A percentile compares a stretch with the other conserved stretches of the same genome.
phyloP scores from a whole-genome alignment of 2,888 invertebrate species.

The Byasa hedistus region DNA sequence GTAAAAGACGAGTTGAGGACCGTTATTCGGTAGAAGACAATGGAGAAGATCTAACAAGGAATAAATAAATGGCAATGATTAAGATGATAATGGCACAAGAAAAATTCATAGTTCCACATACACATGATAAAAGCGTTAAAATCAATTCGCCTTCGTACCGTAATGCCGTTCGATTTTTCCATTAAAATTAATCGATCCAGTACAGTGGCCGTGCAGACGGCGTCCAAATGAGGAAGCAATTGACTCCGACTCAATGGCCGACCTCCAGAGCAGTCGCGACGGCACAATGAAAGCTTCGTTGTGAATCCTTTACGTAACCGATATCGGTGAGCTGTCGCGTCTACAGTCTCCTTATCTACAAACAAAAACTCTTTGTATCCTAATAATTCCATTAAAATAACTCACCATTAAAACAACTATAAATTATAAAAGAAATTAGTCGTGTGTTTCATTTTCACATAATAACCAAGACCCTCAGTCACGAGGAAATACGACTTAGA shows the following conservation, averaged over 20 bases:
- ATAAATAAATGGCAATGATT: no score
- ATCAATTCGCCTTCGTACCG: neutral
- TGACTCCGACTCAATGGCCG: constrained; percentile 37
- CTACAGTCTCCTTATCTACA: neutral
- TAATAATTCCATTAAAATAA: no score
- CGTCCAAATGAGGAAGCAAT: constrained; percentile 41
- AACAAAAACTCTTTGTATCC: neutral
- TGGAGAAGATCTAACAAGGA: no score
- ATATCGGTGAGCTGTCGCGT: neutral
- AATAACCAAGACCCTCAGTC: no score
- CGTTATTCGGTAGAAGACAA: no score
- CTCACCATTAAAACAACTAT: no score
- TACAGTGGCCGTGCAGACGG: constrained; percentile 12
- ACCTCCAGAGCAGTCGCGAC: constrained; percentile 39
- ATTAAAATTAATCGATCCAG: constrained; percentile 23
- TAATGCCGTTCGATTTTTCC: constrained; percentile 23
- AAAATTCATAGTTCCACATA: no score
- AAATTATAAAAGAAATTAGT: no score
- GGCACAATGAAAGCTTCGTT: constrained; percentile 32
- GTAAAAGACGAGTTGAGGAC: no score
- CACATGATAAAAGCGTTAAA: neutral
- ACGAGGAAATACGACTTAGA: no score
- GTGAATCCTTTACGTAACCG: constrained; percentile 15
- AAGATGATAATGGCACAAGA: no score
- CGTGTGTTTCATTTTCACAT: no score